Evolutionary conservation across 1,140 invertebrate species (phyloP), one percentile per base, ranked within the genome.

Genomic region (Lepidurus arcticus): DNA sequence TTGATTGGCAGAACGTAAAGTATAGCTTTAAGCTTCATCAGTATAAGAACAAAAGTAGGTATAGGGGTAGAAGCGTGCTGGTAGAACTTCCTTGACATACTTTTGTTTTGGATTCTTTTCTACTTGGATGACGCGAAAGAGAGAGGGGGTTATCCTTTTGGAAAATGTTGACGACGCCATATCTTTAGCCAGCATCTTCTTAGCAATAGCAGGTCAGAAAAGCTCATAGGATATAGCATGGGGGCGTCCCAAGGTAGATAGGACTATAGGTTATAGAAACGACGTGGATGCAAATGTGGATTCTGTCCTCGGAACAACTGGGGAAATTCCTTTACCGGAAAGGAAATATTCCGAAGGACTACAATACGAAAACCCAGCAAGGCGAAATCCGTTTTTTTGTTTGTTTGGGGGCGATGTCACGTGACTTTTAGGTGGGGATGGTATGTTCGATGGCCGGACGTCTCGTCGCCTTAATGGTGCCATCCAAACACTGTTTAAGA

Each of bases 171-270:
- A 21, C 13, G 53, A 65, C 53, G 53, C 53, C n/a, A 21, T 65
- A 65, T 65, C 53, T 9, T 65, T 65, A 13, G 16, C 53, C 53
- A 65, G 53, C 53, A 65, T 65, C 53, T 65, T 65, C 53, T 65
- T 9, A 65, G 53, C 53, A 21, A 16, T 9, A 65, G 53, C 53
- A 21, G 45, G 53, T 65, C 53, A n/a, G 53, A 65, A 34, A 34
- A 65, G 53, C 53, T 65, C 53, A 21, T 65, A 65, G 21, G 53
- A 65, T 65, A 34, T 34, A 34, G 53, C 53, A 65, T 65, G 53
- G 53, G 53, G 53, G 53, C 53, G 53, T 65, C 53, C 53, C n/a
- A 65, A 65, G 53, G 53, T 65, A n/a, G n/a, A n/a, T n/a, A n/a
- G n/a, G n/a, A 65, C 34, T 34, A 34, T 34, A 34, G 34, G 53